These are phyloP conservation scores for Aphelenchoides avenae DNA, from an alignment of 1,140 invertebrate genomes.

Conservation along the genomic window DNA sequence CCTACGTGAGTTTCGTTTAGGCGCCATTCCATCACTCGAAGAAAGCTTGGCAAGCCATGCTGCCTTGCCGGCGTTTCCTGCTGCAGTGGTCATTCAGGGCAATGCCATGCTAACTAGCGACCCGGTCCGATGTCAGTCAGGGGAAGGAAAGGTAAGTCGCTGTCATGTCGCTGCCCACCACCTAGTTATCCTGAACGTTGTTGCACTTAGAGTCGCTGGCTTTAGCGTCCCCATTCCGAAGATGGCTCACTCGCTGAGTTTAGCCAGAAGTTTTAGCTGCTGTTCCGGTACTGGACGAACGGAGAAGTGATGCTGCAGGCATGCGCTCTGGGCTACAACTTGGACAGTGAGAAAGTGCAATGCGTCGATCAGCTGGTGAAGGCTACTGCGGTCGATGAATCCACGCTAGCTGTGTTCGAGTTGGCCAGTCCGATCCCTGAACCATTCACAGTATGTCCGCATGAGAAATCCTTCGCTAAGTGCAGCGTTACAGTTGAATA, in stretches of 20 bases:
- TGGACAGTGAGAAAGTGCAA: constrained; percentile 42
- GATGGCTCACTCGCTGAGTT: too few species aligned
- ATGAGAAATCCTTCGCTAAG: not conserved
- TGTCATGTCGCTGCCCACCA: too few species aligned
- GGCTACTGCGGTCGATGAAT: constrained; percentile 9
- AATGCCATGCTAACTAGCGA: constrained; percentile 54
- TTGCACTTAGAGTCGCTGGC: too few species aligned
- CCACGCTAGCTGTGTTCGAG: constrained; percentile 55
- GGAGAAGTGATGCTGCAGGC: constrained; percentile 51
- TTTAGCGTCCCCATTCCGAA: too few species aligned
- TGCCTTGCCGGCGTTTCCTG: constrained; percentile 47
- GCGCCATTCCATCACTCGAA: constrained; percentile 55
- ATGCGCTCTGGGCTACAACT: constrained; percentile 51
- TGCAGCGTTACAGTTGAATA: constrained; percentile 47
- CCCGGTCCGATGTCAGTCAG: constrained; percentile 50
- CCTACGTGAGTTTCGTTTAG: constrained; percentile 25
- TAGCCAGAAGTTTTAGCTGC: constrained; percentile 31
- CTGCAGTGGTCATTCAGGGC: constrained; percentile 54
- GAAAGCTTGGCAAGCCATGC: constrained; percentile 14
- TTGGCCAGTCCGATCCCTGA: constrained; percentile 41
- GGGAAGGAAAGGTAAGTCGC: constrained; percentile 47
- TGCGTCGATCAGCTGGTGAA: constrained; percentile 32
- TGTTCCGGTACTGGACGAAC: constrained; percentile 58
- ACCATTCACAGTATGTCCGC: constrained; percentile 46
- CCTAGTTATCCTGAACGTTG: too few species aligned